Percentiles rank a stretch among this genome's conserved stretches.
Evolutionary conservation across 2,113 vertebrate species (phyloP).

Genomic region (Rousettus leschenaultii): DNA sequence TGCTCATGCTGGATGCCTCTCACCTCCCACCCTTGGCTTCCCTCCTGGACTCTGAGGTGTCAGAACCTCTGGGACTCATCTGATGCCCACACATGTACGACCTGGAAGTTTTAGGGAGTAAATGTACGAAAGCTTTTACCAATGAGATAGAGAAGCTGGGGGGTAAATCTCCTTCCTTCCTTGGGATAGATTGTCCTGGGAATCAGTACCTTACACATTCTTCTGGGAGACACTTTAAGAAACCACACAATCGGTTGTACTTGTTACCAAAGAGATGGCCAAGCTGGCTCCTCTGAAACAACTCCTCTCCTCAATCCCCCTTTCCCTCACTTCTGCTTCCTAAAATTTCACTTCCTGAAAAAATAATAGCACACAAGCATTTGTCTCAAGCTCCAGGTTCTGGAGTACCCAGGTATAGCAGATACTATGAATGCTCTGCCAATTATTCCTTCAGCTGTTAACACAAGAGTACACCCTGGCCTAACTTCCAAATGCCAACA

Average conservation of each 20-base stretch:
- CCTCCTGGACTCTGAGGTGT: neutral
- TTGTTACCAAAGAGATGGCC: neutral
- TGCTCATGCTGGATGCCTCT: neutral
- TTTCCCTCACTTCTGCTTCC: neutral
- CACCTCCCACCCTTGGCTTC: neutral
- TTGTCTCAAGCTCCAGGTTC: neutral
- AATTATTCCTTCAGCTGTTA: neutral
- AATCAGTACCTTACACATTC: neutral
- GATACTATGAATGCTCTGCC: neutral
- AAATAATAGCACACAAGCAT: neutral
- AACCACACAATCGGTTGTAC: no score
- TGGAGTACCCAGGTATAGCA: neutral
- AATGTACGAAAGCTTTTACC: neutral
- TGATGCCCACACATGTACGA: neutral
- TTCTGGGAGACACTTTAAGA: neutral
- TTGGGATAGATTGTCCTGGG: neutral
- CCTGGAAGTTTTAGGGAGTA: neutral
- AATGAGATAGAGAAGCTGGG: neutral
- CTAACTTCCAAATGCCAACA: neutral
- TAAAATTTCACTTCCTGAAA: neutral
- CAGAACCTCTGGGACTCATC: neutral
- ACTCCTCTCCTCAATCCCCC: neutral
- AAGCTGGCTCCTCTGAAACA: neutral
- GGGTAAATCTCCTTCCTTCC: neutral
- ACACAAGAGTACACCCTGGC: neutral